These are phyloP conservation scores for Atherinomorus stipes DNA, from an alignment of 2,113 vertebrate genomes.

Conservation along the genomic window DNA sequence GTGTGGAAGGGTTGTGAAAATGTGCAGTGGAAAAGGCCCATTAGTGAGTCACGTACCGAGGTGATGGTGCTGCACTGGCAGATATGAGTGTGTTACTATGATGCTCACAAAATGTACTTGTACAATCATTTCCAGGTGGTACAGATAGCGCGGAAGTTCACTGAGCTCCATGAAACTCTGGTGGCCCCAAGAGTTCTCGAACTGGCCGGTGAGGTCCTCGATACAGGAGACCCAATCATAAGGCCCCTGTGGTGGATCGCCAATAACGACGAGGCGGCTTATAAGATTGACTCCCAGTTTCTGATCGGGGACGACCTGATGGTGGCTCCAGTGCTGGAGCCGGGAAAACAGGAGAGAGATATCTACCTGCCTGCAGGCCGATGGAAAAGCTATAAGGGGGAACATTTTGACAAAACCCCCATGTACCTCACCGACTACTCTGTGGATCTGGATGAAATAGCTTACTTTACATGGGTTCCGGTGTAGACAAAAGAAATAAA, in stretches of 20 bases:
- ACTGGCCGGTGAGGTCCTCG: slow-evolving; percentile 89
- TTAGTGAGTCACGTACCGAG: too few species aligned
- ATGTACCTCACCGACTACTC: slow-evolving; percentile 91
- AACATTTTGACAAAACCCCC: slow-evolving; percentile 90
- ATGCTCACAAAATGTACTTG: slow-evolving; percentile 7
- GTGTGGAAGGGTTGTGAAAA: too few species aligned
- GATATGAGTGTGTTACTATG: not conserved
- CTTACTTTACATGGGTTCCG: slow-evolving; percentile 86
- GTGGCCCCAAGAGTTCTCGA: slow-evolving; percentile 92
- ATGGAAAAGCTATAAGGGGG: slow-evolving; percentile 95
- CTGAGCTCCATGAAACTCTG: slow-evolving; percentile 86
- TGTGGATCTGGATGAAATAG: slow-evolving; percentile 91
- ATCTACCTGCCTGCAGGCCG: slow-evolving; percentile 93
- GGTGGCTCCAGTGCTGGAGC: slow-evolving; percentile 95
- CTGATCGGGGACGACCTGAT: slow-evolving; percentile 95
- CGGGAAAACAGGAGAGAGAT: slow-evolving; percentile 93
- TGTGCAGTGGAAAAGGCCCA: too few species aligned
- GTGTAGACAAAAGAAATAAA: slow-evolving; percentile 14
- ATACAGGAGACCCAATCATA: slow-evolving; percentile 94
- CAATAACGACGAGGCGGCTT: slow-evolving; percentile 85
- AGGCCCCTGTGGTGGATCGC: slow-evolving; percentile 98
- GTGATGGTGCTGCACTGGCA: too few species aligned
- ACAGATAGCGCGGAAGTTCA: slow-evolving; percentile 91
- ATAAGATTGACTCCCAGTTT: slow-evolving; percentile 95
- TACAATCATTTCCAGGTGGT: slow-evolving; percentile 80